Base-by-base conservation (phyloP, 2,888 invertebrate species). In the Drosophila anomalata region DNA sequence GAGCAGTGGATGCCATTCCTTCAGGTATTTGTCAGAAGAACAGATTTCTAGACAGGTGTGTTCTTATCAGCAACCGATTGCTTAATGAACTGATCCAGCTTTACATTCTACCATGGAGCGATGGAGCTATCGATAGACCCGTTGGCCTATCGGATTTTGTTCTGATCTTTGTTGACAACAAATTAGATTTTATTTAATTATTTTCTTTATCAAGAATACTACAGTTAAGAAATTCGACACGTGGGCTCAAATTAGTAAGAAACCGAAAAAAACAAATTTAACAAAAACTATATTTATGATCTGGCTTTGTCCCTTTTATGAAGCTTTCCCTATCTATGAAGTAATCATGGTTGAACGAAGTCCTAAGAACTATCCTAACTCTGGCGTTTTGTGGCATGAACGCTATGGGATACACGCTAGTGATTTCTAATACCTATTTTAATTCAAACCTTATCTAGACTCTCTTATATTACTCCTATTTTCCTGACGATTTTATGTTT, bases 201-300 rank as follows among this genome's bases (percentile, higher is more conserved):
- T 8, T 51, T 44, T 26, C n/a, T 17, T 22, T 8, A 44, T 12
- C 41, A 31, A 42, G 29, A 44, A 46, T 29, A 47, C 26, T 58
- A 58, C 17, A 24, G 39, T 60, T 60, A 47, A 14, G 39, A 47
- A 22, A 14, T 61, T 53, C 33, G 48, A 52, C 58, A 31, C 12
- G n/a, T 12, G 17, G 7, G 29, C 29, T 14, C 29, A 51, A 51
- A 51, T 52, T 36, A n/a, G 11, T 20, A 31, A n/a, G 20, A n/a
- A 54, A 55, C 67, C 17, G 48, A 52, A n/a, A 47, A 53, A 66
- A 82, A 79, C 65, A 79, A 72, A 65, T 71, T 12, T 65, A 83
- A 77, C 72, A 77, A 69, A 53, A 53, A 66, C 44, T 41, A 48
- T 47, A 9, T 17, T 12, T 47, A 5, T 8, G 14, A 20, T 17